Percentiles rank a stretch among this genome's conserved stretches.
Conservation (phyloP, 2,797 vertebrate species). For the Hypotaenidia philippensis region DNA sequence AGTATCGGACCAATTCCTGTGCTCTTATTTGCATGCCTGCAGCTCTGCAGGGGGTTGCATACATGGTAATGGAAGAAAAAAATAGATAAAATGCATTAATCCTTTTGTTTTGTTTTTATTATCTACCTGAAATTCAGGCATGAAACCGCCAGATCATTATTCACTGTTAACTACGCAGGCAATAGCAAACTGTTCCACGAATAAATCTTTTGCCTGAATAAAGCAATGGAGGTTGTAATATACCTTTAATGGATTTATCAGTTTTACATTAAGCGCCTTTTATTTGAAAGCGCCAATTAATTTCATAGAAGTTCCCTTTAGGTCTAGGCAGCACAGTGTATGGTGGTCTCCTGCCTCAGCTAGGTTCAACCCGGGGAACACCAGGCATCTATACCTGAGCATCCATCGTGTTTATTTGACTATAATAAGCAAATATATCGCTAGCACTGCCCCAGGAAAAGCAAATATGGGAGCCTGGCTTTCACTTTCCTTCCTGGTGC, state of each 20-base stretch:
- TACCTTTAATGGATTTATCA: constrained; percentile 64
- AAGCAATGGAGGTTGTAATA: constrained; percentile 28
- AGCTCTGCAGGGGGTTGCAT: background rate
- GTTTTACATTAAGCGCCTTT: constrained; percentile 69
- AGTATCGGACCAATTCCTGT: background rate
- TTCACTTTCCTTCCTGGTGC: background rate
- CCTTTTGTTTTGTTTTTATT: constrained; percentile 50
- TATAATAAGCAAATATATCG: background rate
- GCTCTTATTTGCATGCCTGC: background rate
- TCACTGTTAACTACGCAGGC: constrained; percentile 60
- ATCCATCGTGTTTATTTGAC: background rate
- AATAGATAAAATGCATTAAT: constrained; percentile 53
- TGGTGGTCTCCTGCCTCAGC: background rate
- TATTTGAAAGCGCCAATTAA: constrained; percentile 67
- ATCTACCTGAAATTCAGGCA: constrained; percentile 65
- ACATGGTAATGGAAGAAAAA: background rate
- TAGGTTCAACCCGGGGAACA: background rate
- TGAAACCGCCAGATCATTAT: constrained; percentile 55
- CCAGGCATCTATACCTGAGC: accelerated
- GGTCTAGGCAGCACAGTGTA: background rate
- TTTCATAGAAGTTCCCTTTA: constrained; percentile 36
- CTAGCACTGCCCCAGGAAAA: background rate
- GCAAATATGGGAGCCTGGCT: background rate
- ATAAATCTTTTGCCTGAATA: constrained; percentile 64
- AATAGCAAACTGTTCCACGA: constrained; percentile 1